These are phyloP conservation scores for Poecile atricapillus DNA, from an alignment of 2,113 vertebrate species.

Conservation along the genomic window DNA sequence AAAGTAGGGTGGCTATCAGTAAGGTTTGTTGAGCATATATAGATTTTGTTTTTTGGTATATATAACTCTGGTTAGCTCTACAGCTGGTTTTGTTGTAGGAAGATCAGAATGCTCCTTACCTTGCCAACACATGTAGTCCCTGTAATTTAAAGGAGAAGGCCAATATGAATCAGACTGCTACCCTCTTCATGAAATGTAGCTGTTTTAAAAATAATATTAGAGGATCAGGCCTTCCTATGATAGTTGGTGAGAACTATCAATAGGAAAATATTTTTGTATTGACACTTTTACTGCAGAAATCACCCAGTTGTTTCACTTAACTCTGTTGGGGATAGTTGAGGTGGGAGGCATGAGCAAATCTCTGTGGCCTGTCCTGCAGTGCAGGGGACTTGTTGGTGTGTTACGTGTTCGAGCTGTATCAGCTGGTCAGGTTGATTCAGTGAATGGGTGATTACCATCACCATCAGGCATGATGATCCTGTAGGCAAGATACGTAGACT, in stretches of 20 bases:
- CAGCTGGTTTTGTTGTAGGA: not conserved
- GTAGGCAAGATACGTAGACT: not conserved
- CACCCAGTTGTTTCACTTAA: not conserved
- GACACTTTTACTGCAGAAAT: not conserved
- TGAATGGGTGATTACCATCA: not conserved
- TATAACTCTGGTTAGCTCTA: not conserved
- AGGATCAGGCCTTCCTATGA: not conserved
- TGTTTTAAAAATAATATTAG: not conserved
- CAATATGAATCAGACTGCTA: not conserved
- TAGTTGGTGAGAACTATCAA: not conserved
- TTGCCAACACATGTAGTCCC: not conserved
- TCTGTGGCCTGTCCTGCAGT: rapidly evolving
- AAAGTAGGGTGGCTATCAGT: not conserved
- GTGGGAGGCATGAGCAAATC: not conserved
- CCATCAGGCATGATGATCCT: not conserved
- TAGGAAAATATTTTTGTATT: not conserved
- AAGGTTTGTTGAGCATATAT: not conserved
- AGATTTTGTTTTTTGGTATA: not conserved
- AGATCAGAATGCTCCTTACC: not conserved
- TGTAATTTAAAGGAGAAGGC: not conserved
- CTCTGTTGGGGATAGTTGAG: not conserved
- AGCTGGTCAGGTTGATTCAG: not conserved
- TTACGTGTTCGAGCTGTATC: not conserved
- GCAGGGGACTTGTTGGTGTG: not conserved
- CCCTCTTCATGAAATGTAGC: not conserved